Percentiles rank a stretch among this genome's conserved stretches.
Evolutionary conservation across 1,140 invertebrate species (phyloP).

Genomic region (Palaemon carinicauda): DNA sequence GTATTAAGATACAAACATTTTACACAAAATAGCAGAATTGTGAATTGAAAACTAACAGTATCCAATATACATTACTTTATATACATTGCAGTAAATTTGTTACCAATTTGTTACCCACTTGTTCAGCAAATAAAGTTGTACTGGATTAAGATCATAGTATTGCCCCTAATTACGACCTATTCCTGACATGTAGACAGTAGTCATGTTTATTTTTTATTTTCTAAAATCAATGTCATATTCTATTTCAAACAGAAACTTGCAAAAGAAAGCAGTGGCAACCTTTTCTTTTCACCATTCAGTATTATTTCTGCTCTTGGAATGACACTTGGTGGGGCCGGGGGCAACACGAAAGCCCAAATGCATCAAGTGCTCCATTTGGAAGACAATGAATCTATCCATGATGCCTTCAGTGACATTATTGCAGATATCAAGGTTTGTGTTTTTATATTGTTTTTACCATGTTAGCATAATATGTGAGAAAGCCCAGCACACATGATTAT

Average conservation of each 20-base stretch:
- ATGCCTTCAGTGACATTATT: slow-evolving; percentile 35
- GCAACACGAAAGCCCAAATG: slow-evolving; percentile 34
- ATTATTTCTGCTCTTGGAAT: slow-evolving; percentile 37
- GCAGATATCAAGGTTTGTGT: slow-evolving; percentile 29
- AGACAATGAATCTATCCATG: slow-evolving; percentile 18
- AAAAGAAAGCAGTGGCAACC: neutral
- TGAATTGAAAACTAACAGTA: no score
- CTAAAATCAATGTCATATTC: neutral
- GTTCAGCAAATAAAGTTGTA: neutral
- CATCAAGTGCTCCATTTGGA: slow-evolving; percentile 17
- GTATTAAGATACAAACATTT: no score
- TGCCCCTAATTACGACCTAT: neutral
- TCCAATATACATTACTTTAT: no score
- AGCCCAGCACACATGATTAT: no score
- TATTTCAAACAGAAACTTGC: slow-evolving; percentile 10
- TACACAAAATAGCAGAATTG: no score
- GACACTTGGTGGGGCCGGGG: slow-evolving; percentile 24
- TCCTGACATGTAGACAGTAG: no score
- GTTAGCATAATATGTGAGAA: no score
- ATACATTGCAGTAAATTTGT: no score
- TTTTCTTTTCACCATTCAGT: slow-evolving; percentile 40
- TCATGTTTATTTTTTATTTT: no score
- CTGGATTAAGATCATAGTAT: neutral
- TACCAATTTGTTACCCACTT: no score
- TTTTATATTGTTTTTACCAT: neutral